phyloP scores from a whole-genome alignment of 2,113 vertebrate genomes.

The Lucifuga dentata region DNA sequence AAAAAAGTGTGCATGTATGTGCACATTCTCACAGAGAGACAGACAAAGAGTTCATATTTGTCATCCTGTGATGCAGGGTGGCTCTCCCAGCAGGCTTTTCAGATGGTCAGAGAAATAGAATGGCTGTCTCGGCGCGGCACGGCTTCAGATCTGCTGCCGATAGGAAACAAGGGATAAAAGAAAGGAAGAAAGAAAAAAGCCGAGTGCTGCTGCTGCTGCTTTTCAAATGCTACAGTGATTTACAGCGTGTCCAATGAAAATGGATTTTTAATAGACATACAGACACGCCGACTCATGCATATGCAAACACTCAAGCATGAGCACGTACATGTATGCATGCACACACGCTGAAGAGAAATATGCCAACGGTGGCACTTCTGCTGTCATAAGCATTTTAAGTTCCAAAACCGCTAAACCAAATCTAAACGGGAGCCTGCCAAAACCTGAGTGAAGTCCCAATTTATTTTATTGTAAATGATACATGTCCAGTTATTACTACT shows the following conservation, averaged over 20 bases:
- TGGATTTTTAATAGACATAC: slow-evolving; percentile 48
- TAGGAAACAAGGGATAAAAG: slow-evolving; percentile 29
- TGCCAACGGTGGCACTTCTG: slow-evolving; percentile 59
- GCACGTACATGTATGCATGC: neutral
- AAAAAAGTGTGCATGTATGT: too few relatives aligned
- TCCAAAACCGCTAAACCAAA: slow-evolving; percentile 59
- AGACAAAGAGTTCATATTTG: slow-evolving; percentile 43
- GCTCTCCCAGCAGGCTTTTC: slow-evolving; percentile 22
- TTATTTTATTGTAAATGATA: slow-evolving; percentile 71
- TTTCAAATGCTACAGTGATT: slow-evolving; percentile 20
- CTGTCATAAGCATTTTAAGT: slow-evolving; percentile 67
- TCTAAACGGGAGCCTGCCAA: slow-evolving; percentile 56
- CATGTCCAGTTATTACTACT: slow-evolving; percentile 64
- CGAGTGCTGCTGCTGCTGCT: neutral
- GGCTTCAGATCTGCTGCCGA: slow-evolving; percentile 50
- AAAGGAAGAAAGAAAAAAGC: slow-evolving; percentile 3
- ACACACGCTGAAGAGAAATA: slow-evolving; percentile 20
- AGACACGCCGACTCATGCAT: slow-evolving; percentile 42
- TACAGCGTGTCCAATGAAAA: slow-evolving; percentile 46
- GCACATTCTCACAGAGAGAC: too few relatives aligned
- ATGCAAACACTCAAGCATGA: neutral
- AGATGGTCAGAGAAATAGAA: neutral
- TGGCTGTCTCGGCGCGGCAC: neutral
- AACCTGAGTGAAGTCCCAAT: slow-evolving; percentile 53
- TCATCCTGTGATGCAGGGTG: slow-evolving; percentile 12